Evolutionary conservation across 2,113 vertebrate genomes (phyloP), one percentile per base, ranked within the genome.

Genomic region (Panthera leo): DNA sequence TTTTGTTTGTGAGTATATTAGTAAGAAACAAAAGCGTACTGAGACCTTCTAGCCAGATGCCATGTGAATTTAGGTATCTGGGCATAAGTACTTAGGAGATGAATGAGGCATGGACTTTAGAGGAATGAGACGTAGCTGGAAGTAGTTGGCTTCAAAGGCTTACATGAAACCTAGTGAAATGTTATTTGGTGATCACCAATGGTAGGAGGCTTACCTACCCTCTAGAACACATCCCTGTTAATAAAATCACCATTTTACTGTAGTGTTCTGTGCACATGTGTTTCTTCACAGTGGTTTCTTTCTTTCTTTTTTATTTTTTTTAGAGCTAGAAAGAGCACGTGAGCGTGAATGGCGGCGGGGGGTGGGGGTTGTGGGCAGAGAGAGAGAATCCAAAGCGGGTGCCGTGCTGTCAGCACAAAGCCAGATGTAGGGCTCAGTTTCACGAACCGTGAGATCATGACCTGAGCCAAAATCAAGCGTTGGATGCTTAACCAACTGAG

Each of bases 41-140:
- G 45, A 84, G 3, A 2, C 27, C 42, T 67, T 85, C 67, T 84
- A 86, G 21, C 7, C 34, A 89, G 48, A 70, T 85, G 79, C 4
- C 15, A 29, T 85, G 91, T 91, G 86, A 75, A 94, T 87, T 96
- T 71, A 89, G 86, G 45, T 87, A 79, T 55, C 36, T 93, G 27
- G 11, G 14, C 7, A 34, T 80, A 63, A 11, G 5, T 88, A 68
- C 83, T 73, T 68, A 53, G 4, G 48, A 8, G 48, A 23, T 73
- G 48, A 83, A 36, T 45, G 21, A 73, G 48, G 14, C 14, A 18
- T 76, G 12, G 25, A 13, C 91, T 88, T 96, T 79, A 70, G 51
- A 1, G 67, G 51, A 91, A 78, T 48, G 78, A 94, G 14, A 88
- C 7, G 65, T 31, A 48, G 31, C 48, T 82, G 27, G 18, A 71